phyloP scores from a whole-genome alignment of 2,797 vertebrate genomes.

The Pteropus rufus region DNA sequence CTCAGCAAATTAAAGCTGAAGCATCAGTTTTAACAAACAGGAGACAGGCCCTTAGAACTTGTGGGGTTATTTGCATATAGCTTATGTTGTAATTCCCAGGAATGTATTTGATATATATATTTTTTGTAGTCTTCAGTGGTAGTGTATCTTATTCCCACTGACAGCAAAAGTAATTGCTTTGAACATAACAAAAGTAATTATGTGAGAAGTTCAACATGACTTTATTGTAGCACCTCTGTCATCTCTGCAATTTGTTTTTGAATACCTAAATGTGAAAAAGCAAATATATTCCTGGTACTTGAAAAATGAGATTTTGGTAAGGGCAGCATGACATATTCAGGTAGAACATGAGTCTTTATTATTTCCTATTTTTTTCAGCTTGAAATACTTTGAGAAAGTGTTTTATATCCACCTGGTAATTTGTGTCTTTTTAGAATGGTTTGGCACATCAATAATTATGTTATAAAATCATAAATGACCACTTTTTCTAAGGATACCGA shows the following conservation, averaged over 20 bases:
- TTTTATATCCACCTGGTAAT: background rate
- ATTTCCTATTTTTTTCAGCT: background rate
- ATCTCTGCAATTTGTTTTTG: background rate
- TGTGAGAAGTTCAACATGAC: conserved; percentile 23
- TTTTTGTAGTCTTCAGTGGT: background rate
- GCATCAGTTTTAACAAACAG: background rate
- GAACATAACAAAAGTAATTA: conserved; percentile 41
- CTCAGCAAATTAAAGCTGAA: conserved; percentile 4
- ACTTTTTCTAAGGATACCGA: background rate
- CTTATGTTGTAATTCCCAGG: background rate
- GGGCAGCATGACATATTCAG: conserved; percentile 16
- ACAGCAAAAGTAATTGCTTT: conserved; percentile 52
- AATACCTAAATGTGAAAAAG: background rate
- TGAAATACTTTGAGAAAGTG: background rate
- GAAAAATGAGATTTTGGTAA: conserved; percentile 20
- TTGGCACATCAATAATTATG: background rate
- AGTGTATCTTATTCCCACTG: conserved; percentile 31
- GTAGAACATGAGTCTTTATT: background rate
- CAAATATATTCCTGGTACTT: background rate
- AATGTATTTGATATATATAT: background rate
- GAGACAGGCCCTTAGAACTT: background rate
- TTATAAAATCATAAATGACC: background rate
- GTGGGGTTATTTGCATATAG: conserved; percentile 6
- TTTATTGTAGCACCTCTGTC: background rate
- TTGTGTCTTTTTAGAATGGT: background rate